phyloP scores from a whole-genome alignment of 2,797 vertebrate species.

The Anabas testudineus region DNA sequence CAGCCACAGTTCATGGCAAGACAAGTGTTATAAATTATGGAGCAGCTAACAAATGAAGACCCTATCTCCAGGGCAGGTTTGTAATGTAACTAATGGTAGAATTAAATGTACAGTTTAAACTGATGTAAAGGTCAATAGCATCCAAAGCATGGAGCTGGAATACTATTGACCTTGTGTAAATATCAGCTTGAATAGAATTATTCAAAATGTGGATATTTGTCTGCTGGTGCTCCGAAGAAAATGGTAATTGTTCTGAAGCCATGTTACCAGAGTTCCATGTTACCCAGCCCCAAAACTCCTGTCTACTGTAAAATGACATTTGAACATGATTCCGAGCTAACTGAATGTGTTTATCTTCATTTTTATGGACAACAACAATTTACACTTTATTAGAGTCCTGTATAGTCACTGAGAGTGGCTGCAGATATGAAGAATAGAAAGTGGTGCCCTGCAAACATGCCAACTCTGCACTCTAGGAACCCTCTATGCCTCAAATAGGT shows the following conservation, averaged over 20 bases:
- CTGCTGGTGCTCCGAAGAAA: conserved; percentile 1
- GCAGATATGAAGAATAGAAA: conserved; percentile 45
- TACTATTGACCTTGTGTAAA: conserved; percentile 64
- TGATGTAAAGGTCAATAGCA: conserved; percentile 66
- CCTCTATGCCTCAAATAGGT: conserved; percentile 34
- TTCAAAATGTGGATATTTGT: conserved; percentile 40
- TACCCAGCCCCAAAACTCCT: conserved; percentile 6
- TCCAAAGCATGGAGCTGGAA: conserved; percentile 31
- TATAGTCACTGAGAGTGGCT: conserved; percentile 31
- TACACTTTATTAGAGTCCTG: conserved; percentile 44
- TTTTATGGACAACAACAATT: conserved; percentile 56
- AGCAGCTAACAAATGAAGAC: conserved; percentile 63
- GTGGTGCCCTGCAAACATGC: conserved; percentile 15
- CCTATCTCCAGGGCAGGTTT: conserved; percentile 60
- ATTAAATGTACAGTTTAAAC: conserved; percentile 66
- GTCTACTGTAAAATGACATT: conserved; percentile 12
- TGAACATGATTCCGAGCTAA: conserved; percentile 48
- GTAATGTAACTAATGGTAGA: conserved; percentile 56
- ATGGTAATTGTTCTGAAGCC: conserved; percentile 19
- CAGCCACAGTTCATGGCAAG: conserved; percentile 48
- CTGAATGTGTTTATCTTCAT: conserved; percentile 48
- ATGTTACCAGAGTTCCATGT: conserved; percentile 17
- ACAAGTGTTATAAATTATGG: conserved; percentile 77
- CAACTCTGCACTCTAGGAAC: conserved; percentile 35
- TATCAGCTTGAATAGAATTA: conserved; percentile 63